Conservation (phyloP, 2,113 vertebrate species). For the Gnathonemus echidnorhynchus region DNA sequence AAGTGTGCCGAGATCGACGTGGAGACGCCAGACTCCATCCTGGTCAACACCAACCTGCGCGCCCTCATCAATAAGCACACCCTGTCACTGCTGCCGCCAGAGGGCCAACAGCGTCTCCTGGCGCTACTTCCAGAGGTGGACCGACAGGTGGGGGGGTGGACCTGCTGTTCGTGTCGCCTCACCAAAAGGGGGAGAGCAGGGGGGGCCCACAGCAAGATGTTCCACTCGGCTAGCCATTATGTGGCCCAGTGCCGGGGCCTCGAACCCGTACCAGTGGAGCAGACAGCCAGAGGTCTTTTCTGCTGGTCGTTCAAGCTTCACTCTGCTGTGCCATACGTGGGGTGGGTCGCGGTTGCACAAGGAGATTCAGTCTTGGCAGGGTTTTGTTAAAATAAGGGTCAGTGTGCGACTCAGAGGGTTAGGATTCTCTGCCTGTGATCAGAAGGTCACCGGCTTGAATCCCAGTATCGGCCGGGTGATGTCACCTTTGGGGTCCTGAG, state of each 20-base stretch:
- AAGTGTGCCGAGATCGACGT: slow-evolving; percentile 89
- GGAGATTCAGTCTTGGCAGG: not conserved
- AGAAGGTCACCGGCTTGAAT: not conserved
- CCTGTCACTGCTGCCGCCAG: slow-evolving; percentile 74
- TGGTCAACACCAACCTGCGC: slow-evolving; percentile 94
- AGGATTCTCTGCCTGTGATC: not conserved
- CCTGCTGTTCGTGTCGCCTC: not conserved
- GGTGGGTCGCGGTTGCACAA: not conserved
- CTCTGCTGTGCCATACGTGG: not conserved
- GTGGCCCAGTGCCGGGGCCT: not conserved
- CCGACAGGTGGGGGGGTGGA: slow-evolving; percentile 67
- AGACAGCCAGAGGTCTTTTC: not conserved
- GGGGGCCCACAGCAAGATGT: not conserved
- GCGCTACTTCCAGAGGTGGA: slow-evolving; percentile 86
- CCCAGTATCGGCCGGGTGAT: not conserved
- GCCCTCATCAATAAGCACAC: slow-evolving; percentile 96
- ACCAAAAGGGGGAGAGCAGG: not conserved
- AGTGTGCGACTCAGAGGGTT: not conserved
- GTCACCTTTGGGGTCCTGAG: not conserved
- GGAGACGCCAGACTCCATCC: slow-evolving; percentile 94
- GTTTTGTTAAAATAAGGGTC: not conserved
- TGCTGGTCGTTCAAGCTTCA: not conserved
- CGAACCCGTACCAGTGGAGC: not conserved
- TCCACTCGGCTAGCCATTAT: not conserved
- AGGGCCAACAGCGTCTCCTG: slow-evolving; percentile 85